Evolutionary conservation across 2,113 vertebrate genomes (phyloP), one percentile per base, ranked within the genome.

Genomic region (Pelusios castaneus): DNA sequence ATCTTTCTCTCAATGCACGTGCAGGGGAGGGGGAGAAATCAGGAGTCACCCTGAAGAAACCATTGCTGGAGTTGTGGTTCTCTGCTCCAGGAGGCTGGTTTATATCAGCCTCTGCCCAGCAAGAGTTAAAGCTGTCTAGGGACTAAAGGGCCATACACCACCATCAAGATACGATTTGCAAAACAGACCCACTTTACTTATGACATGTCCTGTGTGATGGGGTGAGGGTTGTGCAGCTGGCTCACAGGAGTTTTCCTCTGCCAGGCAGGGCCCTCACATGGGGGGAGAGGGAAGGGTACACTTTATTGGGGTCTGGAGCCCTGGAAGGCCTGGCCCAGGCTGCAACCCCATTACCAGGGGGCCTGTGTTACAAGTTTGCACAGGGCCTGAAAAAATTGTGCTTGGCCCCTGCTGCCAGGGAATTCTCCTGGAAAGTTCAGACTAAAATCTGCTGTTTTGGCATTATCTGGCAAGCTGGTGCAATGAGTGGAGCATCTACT

Each of bases 51-150:
- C 5, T 70, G 31, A 70, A 70, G 63, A 70, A 70, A n/a, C 1
- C 5, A 5, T 3, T 16, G 51, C 51, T 14, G 10, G 22, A 0
- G 0, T 75, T 2, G 0, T 3, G 51, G 45, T 29, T 56, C 38
- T 25, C 78, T 89, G n/a, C 31, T 47, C 45, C 60, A 47, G 34
- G 73, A 12, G 84, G 25, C 5, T 2, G 17, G 2, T 16, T 31
- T 19, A 41, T 2, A 22, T 49, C 0, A 7, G 14, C 31, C 16
- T 2, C 54, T 81, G 80, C 19, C 8, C 63, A 70, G 34, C n/a
- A 22, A 21, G 19, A 70, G n/a, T 70, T 38, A 38, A 70, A 38
- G n/a, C n/a, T 38, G n/a, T 38, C 19, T 38, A 70, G 63, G n/a
- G n/a, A 67, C 34, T 67, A 70, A 43, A 84, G 43, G 82, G 77